Percentiles rank a stretch among this genome's conserved stretches.
phyloP scores from a whole-genome alignment of 1,140 invertebrate species.

The Paralvinella palmiformis region DNA sequence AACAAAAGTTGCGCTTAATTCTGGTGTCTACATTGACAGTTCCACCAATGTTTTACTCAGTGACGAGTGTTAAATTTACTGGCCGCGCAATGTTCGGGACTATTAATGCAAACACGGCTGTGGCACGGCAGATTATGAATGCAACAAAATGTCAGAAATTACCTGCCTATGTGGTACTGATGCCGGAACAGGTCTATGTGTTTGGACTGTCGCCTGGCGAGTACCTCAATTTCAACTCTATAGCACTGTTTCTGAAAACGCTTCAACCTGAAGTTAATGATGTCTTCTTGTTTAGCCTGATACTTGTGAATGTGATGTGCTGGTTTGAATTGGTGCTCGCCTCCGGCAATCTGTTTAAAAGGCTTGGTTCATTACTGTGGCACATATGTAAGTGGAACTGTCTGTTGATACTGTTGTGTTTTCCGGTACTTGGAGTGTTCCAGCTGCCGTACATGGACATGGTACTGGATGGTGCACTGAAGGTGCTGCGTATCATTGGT shows the following conservation, averaged over 20 bases:
- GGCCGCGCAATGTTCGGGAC: conserved; percentile 54
- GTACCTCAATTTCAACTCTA: conserved; percentile 47
- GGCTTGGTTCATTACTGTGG: conserved; percentile 42
- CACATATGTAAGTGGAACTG: conserved; percentile 52
- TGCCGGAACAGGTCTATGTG: conserved; percentile 45
- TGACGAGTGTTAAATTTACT: conserved; percentile 55
- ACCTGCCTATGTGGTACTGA: conserved; percentile 49
- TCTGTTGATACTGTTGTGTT: conserved; percentile 49
- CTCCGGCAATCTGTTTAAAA: conserved; percentile 38
- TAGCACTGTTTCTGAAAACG: conserved; percentile 51
- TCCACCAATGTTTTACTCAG: conserved; percentile 54
- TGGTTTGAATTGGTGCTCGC: conserved; percentile 50
- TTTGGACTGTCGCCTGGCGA: conserved; percentile 51
- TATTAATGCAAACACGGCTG: conserved; percentile 34
- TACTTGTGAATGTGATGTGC: conserved; percentile 50
- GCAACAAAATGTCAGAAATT: conserved; percentile 23
- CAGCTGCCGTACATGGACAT: conserved; percentile 44
- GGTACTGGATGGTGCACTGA: conserved; percentile 30
- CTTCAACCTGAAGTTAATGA: conserved; percentile 56
- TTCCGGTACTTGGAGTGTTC: conserved; percentile 46
- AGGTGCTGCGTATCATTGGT: conserved; percentile 33
- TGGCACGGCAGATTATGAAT: conserved; percentile 27
- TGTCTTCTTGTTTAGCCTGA: conserved; percentile 51
- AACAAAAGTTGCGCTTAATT: conserved; percentile 33
- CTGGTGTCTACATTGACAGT: conserved; percentile 47